A percentile compares a stretch with the other conserved stretches of the same genome.
These are phyloP conservation scores for Oreotragus oreotragus DNA, from an alignment of 2,113 vertebrate species.

Conservation along the genomic window DNA sequence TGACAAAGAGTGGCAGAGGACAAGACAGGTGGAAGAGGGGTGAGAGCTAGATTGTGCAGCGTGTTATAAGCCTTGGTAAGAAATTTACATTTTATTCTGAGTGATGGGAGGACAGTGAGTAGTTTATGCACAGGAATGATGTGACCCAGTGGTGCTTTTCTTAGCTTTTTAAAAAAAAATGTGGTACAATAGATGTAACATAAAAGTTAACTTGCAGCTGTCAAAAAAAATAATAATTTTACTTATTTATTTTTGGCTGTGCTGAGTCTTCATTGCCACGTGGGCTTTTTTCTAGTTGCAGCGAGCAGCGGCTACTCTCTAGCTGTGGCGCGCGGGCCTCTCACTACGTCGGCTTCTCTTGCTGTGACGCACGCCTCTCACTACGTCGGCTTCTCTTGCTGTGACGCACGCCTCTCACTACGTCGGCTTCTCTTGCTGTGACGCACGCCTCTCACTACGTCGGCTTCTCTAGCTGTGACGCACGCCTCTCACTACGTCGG, in stretches of 20 bases:
- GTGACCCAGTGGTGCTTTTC: background rate
- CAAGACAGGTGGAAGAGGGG: background rate
- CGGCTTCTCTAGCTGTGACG: background rate
- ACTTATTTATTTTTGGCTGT: background rate
- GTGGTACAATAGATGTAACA: background rate
- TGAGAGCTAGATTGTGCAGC: fast-evolving
- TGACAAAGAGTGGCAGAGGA: background rate
- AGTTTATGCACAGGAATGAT: background rate
- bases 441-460: fast-evolving
- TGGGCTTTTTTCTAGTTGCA: background rate
- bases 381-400: too few species aligned
- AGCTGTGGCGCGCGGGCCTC: fast-evolving
- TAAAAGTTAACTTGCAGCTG: too few species aligned
- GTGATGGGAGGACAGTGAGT: background rate
- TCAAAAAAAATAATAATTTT: background rate
- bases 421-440: background rate
- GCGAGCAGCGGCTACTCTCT: background rate
- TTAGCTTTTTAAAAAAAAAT: background rate
- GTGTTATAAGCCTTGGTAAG: background rate
- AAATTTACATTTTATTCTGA: background rate
- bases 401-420: too few species aligned
- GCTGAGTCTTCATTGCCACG: background rate
- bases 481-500: fast-evolving
- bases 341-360: fast-evolving
- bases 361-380: too few species aligned